A percentile compares a stretch with the other conserved stretches of the same genome.
These are phyloP conservation scores for Apamea crenata DNA, from an alignment of 2,888 invertebrate species.

Conservation along the genomic window DNA sequence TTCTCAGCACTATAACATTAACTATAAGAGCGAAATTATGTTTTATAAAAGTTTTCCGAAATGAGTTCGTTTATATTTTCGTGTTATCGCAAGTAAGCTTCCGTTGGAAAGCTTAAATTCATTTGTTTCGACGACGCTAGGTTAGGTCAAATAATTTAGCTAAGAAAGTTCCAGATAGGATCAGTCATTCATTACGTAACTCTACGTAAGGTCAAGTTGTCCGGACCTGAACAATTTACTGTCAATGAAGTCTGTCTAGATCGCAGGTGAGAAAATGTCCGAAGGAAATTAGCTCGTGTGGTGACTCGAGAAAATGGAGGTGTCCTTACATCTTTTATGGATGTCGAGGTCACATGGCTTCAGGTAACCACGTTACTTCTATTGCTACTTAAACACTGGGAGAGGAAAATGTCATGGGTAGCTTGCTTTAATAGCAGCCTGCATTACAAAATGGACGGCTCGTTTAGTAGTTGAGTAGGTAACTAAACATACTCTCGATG, in stretches of 20 bases:
- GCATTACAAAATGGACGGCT: neutral
- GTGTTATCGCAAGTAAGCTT: neutral
- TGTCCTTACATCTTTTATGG: conserved; percentile 17
- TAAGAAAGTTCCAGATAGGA: neutral
- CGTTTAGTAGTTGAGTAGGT: neutral
- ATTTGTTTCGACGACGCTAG: neutral
- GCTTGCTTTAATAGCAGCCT: neutral
- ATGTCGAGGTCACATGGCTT: conserved; percentile 13
- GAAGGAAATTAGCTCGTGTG: conserved; percentile 44
- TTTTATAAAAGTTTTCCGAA: neutral
- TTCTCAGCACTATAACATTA: conserved; percentile 16
- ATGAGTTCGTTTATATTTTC: neutral
- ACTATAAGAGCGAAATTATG: conserved; percentile 1
- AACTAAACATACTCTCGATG: neutral
- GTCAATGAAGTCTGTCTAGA: conserved; percentile 8
- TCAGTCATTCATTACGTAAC: conserved; percentile 34
- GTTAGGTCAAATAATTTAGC: neutral
- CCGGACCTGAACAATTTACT: neutral
- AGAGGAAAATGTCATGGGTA: neutral
- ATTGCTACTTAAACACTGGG: neutral
- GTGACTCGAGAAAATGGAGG: conserved; percentile 43
- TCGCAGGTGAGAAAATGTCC: conserved; percentile 29
- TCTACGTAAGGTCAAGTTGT: neutral
- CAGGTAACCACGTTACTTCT: neutral
- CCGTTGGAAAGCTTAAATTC: conserved; percentile 17